Percentiles rank a stretch among this genome's conserved stretches.
These are phyloP conservation scores for Drosophila neocordata DNA, from an alignment of 1,140 invertebrate species.

Conservation along the genomic window DNA sequence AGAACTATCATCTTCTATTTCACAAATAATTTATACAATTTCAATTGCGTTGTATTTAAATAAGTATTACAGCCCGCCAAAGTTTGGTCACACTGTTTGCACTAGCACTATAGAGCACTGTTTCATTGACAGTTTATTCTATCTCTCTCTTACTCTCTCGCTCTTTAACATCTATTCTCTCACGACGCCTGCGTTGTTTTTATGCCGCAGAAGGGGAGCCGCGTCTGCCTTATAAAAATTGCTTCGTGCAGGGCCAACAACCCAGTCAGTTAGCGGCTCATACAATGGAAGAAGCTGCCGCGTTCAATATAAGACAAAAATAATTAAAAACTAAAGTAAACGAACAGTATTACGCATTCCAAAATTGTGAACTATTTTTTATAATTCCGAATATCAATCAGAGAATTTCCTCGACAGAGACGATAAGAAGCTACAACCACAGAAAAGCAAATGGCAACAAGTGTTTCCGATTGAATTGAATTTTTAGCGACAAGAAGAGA, in stretches of 20 bases:
- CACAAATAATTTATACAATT: not conserved
- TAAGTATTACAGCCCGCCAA: slow-evolving; percentile 1
- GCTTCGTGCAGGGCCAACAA: slow-evolving; percentile 50
- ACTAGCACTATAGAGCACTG: slow-evolving; percentile 33
- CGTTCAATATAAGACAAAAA: slow-evolving; percentile 36
- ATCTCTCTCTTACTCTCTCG: not conserved
- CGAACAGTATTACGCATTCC: slow-evolving; percentile 63
- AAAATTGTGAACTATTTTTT: slow-evolving; percentile 12
- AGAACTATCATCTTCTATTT: not conserved
- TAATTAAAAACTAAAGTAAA: slow-evolving; percentile 24
- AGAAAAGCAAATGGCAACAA: slow-evolving; percentile 42
- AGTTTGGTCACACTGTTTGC: slow-evolving; percentile 34
- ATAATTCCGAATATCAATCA: not conserved
- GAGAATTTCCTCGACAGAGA: slow-evolving; percentile 2
- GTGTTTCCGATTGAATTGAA: slow-evolving; percentile 29
- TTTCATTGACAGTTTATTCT: not conserved
- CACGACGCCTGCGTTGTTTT: slow-evolving; percentile 30
- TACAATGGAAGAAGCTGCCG: slow-evolving; percentile 59
- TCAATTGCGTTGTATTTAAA: not conserved
- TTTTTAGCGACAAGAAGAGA: slow-evolving; percentile 7
- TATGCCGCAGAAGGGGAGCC: slow-evolving; percentile 24
- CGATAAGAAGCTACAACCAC: slow-evolving; percentile 49
- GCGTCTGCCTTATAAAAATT: slow-evolving; percentile 58
- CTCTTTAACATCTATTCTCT: not conserved
- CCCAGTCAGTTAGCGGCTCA: slow-evolving; percentile 69